Evolutionary conservation across 1,140 invertebrate species (phyloP), one percentile per base, ranked within the genome.

Genomic region (Diuraphis noxia): DNA sequence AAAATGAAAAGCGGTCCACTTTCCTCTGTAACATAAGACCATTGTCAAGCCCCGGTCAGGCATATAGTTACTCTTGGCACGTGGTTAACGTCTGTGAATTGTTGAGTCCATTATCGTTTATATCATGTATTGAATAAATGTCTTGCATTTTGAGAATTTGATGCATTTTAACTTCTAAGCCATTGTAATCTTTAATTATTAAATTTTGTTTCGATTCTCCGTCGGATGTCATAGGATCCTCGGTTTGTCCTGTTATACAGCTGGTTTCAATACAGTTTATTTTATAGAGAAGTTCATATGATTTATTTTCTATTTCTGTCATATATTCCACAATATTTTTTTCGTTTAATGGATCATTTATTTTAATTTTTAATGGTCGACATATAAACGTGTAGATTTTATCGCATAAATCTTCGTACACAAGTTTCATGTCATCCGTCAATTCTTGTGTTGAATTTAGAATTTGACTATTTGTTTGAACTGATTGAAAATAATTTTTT

Each of bases 291-390:
- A 77, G 40, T 34, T 77, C 36, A 34, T 19, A 9, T 4, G 36
- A 89, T 41, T n/a, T 40, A 21, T 77, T 72, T 77, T 89, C 88
- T n/a, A 89, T 89, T 77, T 89, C 63, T 41, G 41, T 36, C 25
- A 43, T 41, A 10, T 40, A 89, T 1, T n/a, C 25, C 88, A 34
- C 8, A 6, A 89, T 77, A 34, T 89, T 89, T 5, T 38, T 40
- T 63, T 89, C 88, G 9, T 41, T n/a, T 21, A n/a, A 19, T 34
- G 30, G 56, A 1, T 43, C 88, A 36, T 43, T 43, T 30, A 46
- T 2, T 19, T 63, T 38, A 23, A 85, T 85, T 46, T 46, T 46
- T 23, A 85, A 34, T 17, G n/a, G 30, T 36, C 43, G 30, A 30
- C 40, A 82, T 41, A 82, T 82, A 82, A 2, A n/a, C 13, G 30